Conservation (phyloP, 2,888 invertebrate species). For the Exephanes ischioxanthus region DNA sequence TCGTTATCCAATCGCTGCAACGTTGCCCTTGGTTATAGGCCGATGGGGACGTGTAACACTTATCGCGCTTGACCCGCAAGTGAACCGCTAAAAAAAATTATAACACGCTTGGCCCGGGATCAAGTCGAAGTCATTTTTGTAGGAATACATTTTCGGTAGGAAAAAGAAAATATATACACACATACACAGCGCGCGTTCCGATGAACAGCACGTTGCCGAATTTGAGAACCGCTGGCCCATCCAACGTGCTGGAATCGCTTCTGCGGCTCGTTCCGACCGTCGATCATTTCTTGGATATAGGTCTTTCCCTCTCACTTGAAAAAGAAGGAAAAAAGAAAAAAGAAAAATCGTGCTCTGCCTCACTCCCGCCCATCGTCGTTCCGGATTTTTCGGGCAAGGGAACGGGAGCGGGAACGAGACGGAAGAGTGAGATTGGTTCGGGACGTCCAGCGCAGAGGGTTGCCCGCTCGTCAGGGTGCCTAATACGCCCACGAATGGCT, state of each 20-base stretch:
- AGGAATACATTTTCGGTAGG: neutral
- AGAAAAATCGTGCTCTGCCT: constrained; percentile 34
- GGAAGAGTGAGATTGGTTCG: constrained; percentile 53
- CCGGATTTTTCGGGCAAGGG: constrained; percentile 55
- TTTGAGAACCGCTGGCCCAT: constrained; percentile 73
- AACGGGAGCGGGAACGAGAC: constrained; percentile 50
- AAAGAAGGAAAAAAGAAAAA: constrained; percentile 44
- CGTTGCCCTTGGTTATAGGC: constrained; percentile 9
- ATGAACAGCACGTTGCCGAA: neutral
- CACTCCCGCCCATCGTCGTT: constrained; percentile 42
- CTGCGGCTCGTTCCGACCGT: constrained; percentile 74
- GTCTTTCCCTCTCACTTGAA: constrained; percentile 61
- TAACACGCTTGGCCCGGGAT: neutral
- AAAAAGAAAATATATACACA: no score
- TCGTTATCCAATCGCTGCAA: constrained; percentile 21
- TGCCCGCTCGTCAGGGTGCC: constrained; percentile 68
- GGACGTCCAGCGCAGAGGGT: constrained; percentile 62
- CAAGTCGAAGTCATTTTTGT: neutral
- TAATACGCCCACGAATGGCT: constrained; percentile 69
- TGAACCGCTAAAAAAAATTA: neutral
- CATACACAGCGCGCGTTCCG: no score
- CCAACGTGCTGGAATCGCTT: constrained; percentile 66
- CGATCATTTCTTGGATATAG: constrained; percentile 78
- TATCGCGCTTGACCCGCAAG: neutral
- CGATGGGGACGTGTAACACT: neutral